A percentile compares a stretch with the other conserved stretches of the same genome.
Conservation (phyloP, 2,888 invertebrate species). For the Nemoura dubitans region DNA sequence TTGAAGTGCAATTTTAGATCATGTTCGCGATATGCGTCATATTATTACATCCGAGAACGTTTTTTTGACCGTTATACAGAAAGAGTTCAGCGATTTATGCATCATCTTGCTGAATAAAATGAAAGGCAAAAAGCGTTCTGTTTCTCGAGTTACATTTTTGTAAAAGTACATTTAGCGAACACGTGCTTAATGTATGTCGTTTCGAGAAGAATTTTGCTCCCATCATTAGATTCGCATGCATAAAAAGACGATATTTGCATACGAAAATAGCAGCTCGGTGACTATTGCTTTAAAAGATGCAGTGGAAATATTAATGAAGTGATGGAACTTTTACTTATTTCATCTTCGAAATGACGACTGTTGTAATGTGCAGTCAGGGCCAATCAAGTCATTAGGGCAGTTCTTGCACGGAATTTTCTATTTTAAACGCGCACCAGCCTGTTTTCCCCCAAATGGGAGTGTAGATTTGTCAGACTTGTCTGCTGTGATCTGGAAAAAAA, state of each 20-base stretch:
- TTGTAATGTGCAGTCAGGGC: not conserved
- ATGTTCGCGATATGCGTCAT: slow-evolving; percentile 7
- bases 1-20: not conserved
- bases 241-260: not conserved
- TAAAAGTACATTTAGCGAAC: not conserved
- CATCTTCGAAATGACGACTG: not conserved
- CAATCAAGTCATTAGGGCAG: not conserved
- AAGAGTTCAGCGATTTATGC: not conserved
- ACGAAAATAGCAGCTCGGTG: not conserved
- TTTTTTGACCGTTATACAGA: not conserved
- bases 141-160: not conserved
- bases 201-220: not conserved
- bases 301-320: not conserved
- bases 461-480: not conserved
- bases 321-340: not conserved
- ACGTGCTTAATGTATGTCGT: not conserved
- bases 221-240: not conserved
- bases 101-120: not conserved
- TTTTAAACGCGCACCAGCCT: not conserved
- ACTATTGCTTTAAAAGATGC: not conserved
- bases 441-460: not conserved
- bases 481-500: not conserved
- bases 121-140: not conserved
- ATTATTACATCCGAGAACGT: not conserved
- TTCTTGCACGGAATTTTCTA: not conserved